Evolutionary conservation across 2,888 invertebrate species (phyloP).

Genomic region (Conistra vaccinii): DNA sequence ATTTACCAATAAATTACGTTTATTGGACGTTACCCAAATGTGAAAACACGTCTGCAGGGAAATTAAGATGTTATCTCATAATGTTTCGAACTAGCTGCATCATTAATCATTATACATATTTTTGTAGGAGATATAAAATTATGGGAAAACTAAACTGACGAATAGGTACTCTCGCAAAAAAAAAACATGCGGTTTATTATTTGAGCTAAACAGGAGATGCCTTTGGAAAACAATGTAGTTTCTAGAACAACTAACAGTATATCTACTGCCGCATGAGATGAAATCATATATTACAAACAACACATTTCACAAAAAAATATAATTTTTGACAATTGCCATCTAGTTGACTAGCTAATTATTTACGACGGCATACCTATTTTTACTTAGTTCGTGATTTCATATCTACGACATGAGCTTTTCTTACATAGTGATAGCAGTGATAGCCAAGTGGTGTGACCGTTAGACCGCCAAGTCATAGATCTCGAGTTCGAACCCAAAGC

Average conservation of each 20-base stretch:
- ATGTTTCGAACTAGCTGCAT: slow-evolving; percentile 32
- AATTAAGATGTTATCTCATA: slow-evolving; percentile 64
- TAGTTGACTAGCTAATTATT: background rate
- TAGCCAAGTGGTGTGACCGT: too few species aligned
- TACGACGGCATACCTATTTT: background rate
- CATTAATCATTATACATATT: background rate
- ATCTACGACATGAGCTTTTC: too few species aligned
- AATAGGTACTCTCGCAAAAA: too few species aligned
- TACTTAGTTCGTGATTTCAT: background rate
- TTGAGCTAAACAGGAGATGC: background rate
- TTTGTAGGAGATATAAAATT: background rate
- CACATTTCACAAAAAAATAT: background rate
- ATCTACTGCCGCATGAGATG: background rate
- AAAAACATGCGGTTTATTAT: too few species aligned
- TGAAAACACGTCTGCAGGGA: slow-evolving; percentile 56
- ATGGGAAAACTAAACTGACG: background rate
- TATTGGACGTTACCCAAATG: slow-evolving; percentile 62
- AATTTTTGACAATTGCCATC: too few species aligned
- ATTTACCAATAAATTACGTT: slow-evolving; percentile 45
- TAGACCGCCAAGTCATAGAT: too few species aligned
- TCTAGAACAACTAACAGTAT: background rate
- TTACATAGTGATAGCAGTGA: too few species aligned
- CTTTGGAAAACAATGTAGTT: background rate
- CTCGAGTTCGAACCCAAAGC: too few species aligned
- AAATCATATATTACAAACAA: background rate